Percentiles rank a stretch among this genome's conserved stretches.
Evolutionary conservation across 2,113 vertebrate genomes (phyloP).

Genomic region (Anseranas semipalmata): DNA sequence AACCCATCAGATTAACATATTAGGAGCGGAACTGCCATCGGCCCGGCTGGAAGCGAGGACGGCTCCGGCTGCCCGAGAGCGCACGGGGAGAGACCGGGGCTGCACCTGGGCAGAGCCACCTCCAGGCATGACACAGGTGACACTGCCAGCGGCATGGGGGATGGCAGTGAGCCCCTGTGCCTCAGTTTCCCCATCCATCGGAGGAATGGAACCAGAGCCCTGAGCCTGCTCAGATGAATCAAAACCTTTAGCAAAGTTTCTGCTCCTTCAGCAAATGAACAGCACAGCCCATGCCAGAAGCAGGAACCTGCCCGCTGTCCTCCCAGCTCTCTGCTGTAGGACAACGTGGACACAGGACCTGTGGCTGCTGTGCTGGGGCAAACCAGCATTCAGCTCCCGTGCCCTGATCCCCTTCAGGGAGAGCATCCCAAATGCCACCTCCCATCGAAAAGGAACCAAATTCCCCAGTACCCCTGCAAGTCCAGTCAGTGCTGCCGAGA

Average conservation of each 20-base stretch:
- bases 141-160: not conserved
- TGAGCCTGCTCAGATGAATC: not conserved
- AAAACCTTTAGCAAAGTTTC: not conserved
- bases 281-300: not conserved
- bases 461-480: not conserved
- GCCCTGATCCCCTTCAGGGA: not conserved
- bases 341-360: not conserved
- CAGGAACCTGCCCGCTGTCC: not conserved
- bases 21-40: constrained; percentile 74
- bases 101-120: not conserved
- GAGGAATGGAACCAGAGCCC: rapidly evolving
- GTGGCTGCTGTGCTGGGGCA: rapidly evolving
- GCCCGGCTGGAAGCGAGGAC: constrained; percentile 38
- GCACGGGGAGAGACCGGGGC: not conserved
- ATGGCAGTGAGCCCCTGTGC: not conserved
- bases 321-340: not conserved
- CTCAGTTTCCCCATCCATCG: not conserved
- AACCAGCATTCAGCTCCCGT: not conserved
- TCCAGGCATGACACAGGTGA: not conserved
- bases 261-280: not conserved
- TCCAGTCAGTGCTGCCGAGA: not conserved
- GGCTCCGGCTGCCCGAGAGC: not conserved
- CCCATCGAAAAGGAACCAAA: not conserved
- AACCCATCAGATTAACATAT: constrained; percentile 82
- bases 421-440: not conserved